Evolutionary conservation across 2,888 invertebrate genomes (phyloP), one percentile per base, ranked within the genome.

Genomic region (Ptychoptera contaminata): DNA sequence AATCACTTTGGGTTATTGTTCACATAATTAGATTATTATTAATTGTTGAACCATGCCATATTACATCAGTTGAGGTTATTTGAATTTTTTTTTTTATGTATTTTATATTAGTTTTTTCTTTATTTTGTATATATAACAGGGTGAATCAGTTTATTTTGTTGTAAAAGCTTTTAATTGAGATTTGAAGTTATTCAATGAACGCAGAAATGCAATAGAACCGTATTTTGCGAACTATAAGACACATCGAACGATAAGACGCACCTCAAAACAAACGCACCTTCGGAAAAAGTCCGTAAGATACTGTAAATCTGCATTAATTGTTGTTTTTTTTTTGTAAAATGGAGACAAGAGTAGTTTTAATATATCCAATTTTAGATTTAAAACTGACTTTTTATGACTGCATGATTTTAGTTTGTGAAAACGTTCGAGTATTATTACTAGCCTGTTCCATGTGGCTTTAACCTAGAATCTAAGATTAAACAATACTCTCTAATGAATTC

Each of bases 1-100:
- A 73, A 50, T 53, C 62, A 16, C 52, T 68, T 4, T 73, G 73
- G 73, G 67, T 70, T 30, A 40, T 65, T 23, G 66, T 69, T 37
- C 73, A 73, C 49, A 45, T 61, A 4, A 50, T 59, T 37, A 62
- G 72, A 37, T 54, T 73, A 48, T 50, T 73, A 10, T 57, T 73
- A 50, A 62, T 73, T 29, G 70, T 73, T 4, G 73, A 73, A 52
- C 72, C 72, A 0, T 70, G 72, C 44, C 70, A 73, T 52, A 51
- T 61, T 10, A 59, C 69, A 3, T 59, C 64, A 0, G 55, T 56
- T 1, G 68, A 71, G 61, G 68, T 67, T 47, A 40, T 41, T 34
- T 37, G 23, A 23, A 23, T 23, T 23, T 3, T 23, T 23, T 23
- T 36, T 32, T 12, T 2, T 37, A 10, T 16, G 16, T 9, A 10